Percentiles rank a stretch among this genome's conserved stretches.
These are phyloP conservation scores for Agrochola lychnidis DNA, from an alignment of 2,888 invertebrate species.

Conservation along the genomic window DNA sequence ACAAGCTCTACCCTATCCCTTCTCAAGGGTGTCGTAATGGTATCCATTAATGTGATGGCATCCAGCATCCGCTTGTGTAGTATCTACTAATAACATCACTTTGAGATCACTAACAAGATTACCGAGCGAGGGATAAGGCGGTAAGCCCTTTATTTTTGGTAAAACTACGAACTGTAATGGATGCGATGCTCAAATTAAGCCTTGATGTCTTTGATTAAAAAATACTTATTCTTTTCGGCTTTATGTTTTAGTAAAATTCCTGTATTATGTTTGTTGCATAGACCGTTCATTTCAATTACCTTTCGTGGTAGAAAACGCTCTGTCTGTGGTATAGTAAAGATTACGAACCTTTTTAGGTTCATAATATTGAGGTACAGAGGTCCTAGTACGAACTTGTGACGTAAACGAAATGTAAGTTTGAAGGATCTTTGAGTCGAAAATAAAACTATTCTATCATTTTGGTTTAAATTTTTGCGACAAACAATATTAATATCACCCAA, in stretches of 20 bases:
- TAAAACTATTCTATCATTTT: neutral
- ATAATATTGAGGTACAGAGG: neutral
- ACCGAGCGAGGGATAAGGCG: conserved; percentile 18
- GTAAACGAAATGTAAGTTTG: neutral
- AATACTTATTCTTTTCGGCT: too few species aligned
- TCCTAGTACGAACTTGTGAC: neutral
- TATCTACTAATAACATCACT: conserved; percentile 37
- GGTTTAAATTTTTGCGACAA: neutral
- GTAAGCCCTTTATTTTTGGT: conserved; percentile 20
- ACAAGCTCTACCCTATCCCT: conserved; percentile 3
- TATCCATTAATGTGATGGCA: conserved; percentile 24
- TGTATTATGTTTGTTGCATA: neutral
- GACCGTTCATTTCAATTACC: neutral
- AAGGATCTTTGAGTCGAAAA: neutral
- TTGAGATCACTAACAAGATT: conserved; percentile 42
- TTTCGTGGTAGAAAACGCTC: neutral
- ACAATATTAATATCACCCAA: neutral
- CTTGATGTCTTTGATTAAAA: neutral
- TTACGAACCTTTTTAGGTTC: too few species aligned
- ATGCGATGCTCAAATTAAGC: neutral
- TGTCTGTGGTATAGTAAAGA: neutral
- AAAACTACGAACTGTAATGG: conserved; percentile 15
- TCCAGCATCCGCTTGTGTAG: conserved; percentile 12
- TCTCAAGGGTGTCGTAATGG: conserved; percentile 30
- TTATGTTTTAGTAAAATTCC: neutral